phyloP scores from a whole-genome alignment of 1,140 invertebrate genomes.

The Chironomus tepperi region DNA sequence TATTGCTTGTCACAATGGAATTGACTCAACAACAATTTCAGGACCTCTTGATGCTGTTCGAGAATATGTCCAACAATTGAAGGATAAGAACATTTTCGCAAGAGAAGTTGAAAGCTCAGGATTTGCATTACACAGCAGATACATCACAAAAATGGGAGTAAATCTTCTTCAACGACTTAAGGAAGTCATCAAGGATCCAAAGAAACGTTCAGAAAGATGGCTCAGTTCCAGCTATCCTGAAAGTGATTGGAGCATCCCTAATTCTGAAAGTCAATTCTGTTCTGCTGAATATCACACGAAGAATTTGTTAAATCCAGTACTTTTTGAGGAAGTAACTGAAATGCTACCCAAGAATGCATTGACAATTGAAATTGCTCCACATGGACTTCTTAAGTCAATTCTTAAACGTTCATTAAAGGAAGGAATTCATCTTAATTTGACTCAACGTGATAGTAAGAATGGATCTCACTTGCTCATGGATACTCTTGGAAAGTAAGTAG shows the following conservation, averaged over 20 bases:
- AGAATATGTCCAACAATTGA: constrained; percentile 57
- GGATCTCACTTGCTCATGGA: constrained; percentile 60
- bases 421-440: constrained; percentile 64
- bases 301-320: constrained; percentile 73
- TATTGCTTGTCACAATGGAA: constrained; percentile 80
- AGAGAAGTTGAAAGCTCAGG: constrained; percentile 70
- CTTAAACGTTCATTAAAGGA: constrained; percentile 49
- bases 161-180: constrained; percentile 60
- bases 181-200: constrained; percentile 58
- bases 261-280: constrained; percentile 54
- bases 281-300: constrained; percentile 92
- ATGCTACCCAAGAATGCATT: constrained; percentile 72
- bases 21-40: constrained; percentile 77
- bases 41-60: constrained; percentile 64
- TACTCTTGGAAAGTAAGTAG: constrained; percentile 60
- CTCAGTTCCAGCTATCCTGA: constrained; percentile 77
- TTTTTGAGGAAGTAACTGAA: constrained; percentile 74
- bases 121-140: constrained; percentile 77
- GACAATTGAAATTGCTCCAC: constrained; percentile 73
- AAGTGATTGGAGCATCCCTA: constrained; percentile 51
- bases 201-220: constrained; percentile 68
- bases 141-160: constrained; percentile 65
- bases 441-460: constrained; percentile 62
- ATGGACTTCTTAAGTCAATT: constrained; percentile 66
- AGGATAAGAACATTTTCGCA: constrained; percentile 69